Base-by-base conservation (phyloP, 2,888 invertebrate genomes). In the Agonopterix alstromeriana region DNA sequence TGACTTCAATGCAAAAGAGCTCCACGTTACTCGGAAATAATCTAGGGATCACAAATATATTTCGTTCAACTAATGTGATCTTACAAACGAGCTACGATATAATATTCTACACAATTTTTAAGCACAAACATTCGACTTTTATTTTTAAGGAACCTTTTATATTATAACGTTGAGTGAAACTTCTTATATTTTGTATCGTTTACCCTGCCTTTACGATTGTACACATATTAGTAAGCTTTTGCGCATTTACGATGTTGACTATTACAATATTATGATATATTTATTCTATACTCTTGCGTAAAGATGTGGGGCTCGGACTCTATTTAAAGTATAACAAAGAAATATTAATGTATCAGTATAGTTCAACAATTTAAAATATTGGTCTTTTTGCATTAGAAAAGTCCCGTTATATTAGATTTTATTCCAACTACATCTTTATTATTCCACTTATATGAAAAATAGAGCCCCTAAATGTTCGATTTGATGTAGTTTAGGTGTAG, bases 221-320 rank as follows among this genome's bases (percentile, higher is more conserved):
- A 73, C 65, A 70, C 64, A 62, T 71, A 71, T 64, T 75, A 73
- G 60, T 78, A 83, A 82, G 85, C 84, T 85, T 86, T 81, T 85
- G 78, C 69, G 79, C 81, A 78, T 87, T 82, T 87, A 87, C 84
- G 74, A 84, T 85, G 87, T 88, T 88, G 83, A 86, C 79, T 86
- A 84, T 80, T 85, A 73, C 67, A 69, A 77, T 81, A 81, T 76
- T 72, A 70, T 64, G 70, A 55, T 57, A 45, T 54, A 58, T 56
- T 73, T 64, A 57, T 57, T 72, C 65, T 72, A 65, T 68, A 67
- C 57, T 60, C 60, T 52, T 71, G 73, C 73, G 63, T 52, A 51
- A 60, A 43, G 55, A 40, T 38, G 69, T 62, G 70, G 67, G 67
- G 76, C 64, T 60, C 60, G 54, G 10, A 42, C 27, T 27, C 27